Evolutionary conservation across 2,888 invertebrate genomes (phyloP), one percentile per base, ranked within the genome.

Genomic region (Bombylius major): DNA sequence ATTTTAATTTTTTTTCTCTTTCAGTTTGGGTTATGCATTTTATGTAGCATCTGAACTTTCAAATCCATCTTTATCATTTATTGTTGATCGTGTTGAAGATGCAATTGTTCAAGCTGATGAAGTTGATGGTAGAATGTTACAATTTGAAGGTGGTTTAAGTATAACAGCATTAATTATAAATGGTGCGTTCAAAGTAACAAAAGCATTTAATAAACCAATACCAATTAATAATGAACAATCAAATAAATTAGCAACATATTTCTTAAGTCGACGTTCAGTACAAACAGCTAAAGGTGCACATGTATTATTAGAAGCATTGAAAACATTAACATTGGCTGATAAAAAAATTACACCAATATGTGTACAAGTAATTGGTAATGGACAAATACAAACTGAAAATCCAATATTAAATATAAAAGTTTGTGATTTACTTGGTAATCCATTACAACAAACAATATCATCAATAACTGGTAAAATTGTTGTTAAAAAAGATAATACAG

Each of bases 21-120:
- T 1, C 69, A 93, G 89, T 67, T 80, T 94, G 59, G 94, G 89
- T 0, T 89, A 90, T 68, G 84, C 87, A 42, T 88, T 96, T 64
- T 84, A 86, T 57, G 79, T 89, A 53, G 90, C 91, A n/a, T 78
- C 88, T 49, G 80, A 85, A 61, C 76, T 94, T 62, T 81, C 79
- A 0, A 57, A 73, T 1, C 23, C 23, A 23, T 75, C 79, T 70
- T 84, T 85, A 14, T 78, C 77, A 50, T 82, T 83, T 67, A 78
- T 80, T 48, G 80, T 82, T 48, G 83, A 88, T 58, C 83, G 89
- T 54, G 53, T 55, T 48, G 94, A 95, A 73, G 93, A 95, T 70
- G 87, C 90, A n/a, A 78, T 97, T 58, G 86, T 90, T 5, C 94
- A 96, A 67, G 96, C 96, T 4, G 97, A 98, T 75, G 96, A 97